Conservation (phyloP, 1,140 invertebrate species). For the Trichomalopsis sarcophagae region DNA sequence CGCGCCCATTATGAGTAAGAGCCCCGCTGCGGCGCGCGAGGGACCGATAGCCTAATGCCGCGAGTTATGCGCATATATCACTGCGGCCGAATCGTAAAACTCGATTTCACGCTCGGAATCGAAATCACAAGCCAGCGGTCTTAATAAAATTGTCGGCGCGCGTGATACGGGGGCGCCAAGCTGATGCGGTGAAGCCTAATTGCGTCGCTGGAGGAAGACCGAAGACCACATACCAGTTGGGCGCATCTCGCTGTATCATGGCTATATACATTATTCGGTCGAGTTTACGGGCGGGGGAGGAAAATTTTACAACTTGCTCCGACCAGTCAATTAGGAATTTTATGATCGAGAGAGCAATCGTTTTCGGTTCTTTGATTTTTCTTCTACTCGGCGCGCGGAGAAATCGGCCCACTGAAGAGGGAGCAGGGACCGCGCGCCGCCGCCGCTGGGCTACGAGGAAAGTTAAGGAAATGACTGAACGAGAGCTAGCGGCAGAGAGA, state of each 20-base stretch:
- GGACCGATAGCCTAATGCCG: neutral
- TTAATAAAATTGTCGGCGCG: neutral
- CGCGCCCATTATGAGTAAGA: neutral
- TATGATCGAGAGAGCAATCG: slow-evolving; percentile 37
- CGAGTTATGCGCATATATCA: neutral
- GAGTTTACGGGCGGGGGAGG: slow-evolving; percentile 33
- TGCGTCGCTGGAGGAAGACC: neutral
- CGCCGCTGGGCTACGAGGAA: slow-evolving; percentile 1
- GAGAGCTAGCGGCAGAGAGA: neutral
- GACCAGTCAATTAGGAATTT: slow-evolving; percentile 48
- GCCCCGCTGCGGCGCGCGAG: no score
- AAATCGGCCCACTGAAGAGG: neutral
- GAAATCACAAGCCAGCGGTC: neutral
- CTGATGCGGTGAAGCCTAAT: slow-evolving; percentile 13
- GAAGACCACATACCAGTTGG: neutral
- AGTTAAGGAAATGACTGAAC: slow-evolving; percentile 30
- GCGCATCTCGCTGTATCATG: neutral
- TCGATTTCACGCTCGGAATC: neutral
- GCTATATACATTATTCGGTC: neutral
- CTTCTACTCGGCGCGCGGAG: neutral
- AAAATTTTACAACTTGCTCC: slow-evolving; percentile 15
- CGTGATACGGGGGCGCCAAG: neutral
- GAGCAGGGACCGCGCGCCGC: neutral
- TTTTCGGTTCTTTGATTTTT: slow-evolving; percentile 47
- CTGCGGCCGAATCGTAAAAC: neutral